phyloP scores from a whole-genome alignment of 2,113 vertebrate species.

The Brachionichthys hirsutus region DNA sequence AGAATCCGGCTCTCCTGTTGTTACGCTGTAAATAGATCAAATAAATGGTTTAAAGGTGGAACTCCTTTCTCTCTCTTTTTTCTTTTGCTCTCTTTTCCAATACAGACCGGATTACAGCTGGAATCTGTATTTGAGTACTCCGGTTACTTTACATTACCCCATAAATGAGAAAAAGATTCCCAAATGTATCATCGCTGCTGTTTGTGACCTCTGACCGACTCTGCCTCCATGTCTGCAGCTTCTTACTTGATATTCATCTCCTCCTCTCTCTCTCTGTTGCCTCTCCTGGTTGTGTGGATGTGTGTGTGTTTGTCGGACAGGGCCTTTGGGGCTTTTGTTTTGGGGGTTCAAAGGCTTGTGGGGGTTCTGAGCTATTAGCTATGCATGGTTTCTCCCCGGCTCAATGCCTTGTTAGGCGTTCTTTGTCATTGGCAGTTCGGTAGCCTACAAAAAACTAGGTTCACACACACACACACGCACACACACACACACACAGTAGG shows the following conservation, averaged over 20 bases:
- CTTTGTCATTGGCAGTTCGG: conserved; percentile 69
- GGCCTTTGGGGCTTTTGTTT: conserved; percentile 64
- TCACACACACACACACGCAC: conserved; percentile 12
- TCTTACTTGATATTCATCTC: conserved; percentile 53
- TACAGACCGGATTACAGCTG: too few relatives aligned
- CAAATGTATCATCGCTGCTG: not conserved
- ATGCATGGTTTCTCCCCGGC: conserved; percentile 68
- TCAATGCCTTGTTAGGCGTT: conserved; percentile 67
- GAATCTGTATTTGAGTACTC: not conserved
- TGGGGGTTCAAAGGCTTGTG: conserved; percentile 57
- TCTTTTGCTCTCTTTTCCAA: conserved; percentile 13
- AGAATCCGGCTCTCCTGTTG: conserved; percentile 47
- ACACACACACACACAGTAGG: conserved; percentile 3
- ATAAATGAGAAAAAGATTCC: too few relatives aligned
- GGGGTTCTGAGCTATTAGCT: conserved; percentile 60
- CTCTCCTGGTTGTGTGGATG: conserved; percentile 1
- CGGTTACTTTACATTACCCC: not conserved
- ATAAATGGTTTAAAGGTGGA: conserved; percentile 78
- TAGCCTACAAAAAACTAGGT: conserved; percentile 36
- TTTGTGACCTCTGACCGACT: conserved; percentile 13
- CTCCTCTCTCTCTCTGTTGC: conserved; percentile 28
- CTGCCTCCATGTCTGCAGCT: not conserved
- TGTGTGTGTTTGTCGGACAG: conserved; percentile 11
- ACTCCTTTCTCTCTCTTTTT: conserved; percentile 24
- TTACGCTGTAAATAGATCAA: conserved; percentile 76